Conservation (phyloP, 2,888 invertebrate species). For the Noctua pronuba region DNA sequence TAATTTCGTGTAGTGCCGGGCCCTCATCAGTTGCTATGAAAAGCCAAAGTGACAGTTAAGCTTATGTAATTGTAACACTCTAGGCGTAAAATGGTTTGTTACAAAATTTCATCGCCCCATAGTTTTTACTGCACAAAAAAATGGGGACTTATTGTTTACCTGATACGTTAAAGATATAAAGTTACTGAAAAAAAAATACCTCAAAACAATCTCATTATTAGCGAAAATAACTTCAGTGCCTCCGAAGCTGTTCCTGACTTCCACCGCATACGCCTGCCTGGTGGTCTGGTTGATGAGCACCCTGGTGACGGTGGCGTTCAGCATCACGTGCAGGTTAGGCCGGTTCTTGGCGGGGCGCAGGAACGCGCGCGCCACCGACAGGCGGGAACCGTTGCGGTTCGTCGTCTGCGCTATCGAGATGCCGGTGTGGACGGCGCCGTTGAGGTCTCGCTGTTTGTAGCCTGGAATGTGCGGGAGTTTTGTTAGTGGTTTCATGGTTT, state of each 20-base stretch:
- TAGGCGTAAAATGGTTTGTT: background rate
- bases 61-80: too few relatives aligned
- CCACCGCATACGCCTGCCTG: constrained; percentile 94
- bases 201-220: constrained; percentile 92
- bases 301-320: constrained; percentile 95
- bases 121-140: background rate
- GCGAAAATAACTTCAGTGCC: constrained; percentile 91
- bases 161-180: background rate
- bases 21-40: background rate
- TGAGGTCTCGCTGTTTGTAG: constrained; percentile 94
- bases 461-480: constrained; percentile 82
- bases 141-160: background rate
- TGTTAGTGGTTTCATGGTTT: background rate
- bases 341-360: constrained; percentile 94
- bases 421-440: constrained; percentile 95
- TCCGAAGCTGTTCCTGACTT: constrained; percentile 91
- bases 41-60: background rate
- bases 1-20: background rate
- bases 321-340: constrained; percentile 95
- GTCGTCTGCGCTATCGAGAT: constrained; percentile 97
- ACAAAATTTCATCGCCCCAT: background rate
- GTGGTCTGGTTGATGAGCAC: constrained; percentile 94
- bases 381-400: constrained; percentile 95
- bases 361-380: constrained; percentile 95
- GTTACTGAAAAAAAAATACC: constrained; percentile 76